Evolutionary conservation across 2,113 vertebrate genomes (phyloP).

Genomic region (Microcebus tavaratra): DNA sequence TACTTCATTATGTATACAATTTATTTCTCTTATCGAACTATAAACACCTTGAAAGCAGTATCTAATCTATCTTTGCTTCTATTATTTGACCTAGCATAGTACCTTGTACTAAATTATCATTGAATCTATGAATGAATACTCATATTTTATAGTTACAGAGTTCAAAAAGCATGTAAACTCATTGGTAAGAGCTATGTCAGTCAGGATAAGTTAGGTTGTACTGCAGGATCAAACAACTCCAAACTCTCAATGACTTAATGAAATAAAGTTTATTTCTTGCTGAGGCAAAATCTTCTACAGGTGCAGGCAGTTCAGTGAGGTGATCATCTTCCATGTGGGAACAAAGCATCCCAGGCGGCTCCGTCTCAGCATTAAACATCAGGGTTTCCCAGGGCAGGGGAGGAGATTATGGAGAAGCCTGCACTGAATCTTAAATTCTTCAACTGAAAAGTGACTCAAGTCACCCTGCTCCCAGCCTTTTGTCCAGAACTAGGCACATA

Average conservation of each 20-base stretch:
- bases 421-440: background rate
- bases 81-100: background rate
- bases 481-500: background rate
- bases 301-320: background rate
- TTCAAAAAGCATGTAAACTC: background rate
- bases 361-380: background rate
- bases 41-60: slow-evolving; percentile 1
- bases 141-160: background rate
- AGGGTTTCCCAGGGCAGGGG: background rate
- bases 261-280: background rate
- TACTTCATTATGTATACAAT: background rate
- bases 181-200: background rate
- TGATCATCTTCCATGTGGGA: background rate
- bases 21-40: slow-evolving; percentile 1
- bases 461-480: background rate
- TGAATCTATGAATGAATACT: background rate
- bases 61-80: background rate
- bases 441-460: background rate
- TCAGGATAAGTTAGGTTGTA: background rate
- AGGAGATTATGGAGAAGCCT: background rate
- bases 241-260: background rate
- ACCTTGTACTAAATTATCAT: background rate
- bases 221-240: background rate
- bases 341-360: background rate
- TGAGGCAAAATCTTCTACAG: background rate